Evolutionary conservation across 2,797 vertebrate species (phyloP).

Genomic region (Semotilus atromaculatus): DNA sequence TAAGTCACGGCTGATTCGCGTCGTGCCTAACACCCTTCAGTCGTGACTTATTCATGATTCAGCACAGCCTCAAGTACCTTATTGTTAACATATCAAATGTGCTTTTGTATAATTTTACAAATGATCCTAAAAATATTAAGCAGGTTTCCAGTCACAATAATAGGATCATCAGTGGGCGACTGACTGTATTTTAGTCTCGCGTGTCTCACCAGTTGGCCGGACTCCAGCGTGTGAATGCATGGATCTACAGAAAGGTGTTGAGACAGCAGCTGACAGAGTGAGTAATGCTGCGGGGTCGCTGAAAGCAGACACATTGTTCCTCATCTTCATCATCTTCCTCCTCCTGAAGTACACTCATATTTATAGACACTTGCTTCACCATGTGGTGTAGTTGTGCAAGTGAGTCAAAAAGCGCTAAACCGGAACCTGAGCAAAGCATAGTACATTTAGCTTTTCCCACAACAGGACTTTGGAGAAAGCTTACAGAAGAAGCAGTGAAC

Average conservation of each 20-base stretch:
- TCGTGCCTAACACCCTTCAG: too few species aligned
- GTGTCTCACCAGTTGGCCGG: constrained; percentile 17
- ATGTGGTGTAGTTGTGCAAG: background rate
- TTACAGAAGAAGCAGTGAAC: background rate
- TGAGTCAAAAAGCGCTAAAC: background rate
- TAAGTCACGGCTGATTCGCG: too few species aligned
- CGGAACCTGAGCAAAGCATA: background rate
- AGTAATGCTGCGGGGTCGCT: constrained; percentile 61
- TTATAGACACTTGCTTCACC: constrained; percentile 57
- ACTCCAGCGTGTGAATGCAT: constrained; percentile 19
- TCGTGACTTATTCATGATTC: too few species aligned
- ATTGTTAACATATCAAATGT: background rate
- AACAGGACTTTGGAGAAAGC: background rate
- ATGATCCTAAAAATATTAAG: background rate
- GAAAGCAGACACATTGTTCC: constrained; percentile 29
- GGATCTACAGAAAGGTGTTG: constrained; percentile 40
- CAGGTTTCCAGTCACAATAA: background rate
- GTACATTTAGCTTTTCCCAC: too few species aligned
- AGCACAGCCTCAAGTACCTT: too few species aligned
- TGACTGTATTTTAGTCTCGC: background rate
- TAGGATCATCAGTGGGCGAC: background rate
- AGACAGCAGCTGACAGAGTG: constrained; percentile 59
- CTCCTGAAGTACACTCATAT: constrained; percentile 48
- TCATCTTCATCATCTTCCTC: constrained; percentile 45
- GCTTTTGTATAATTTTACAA: background rate